A percentile compares a stretch with the other conserved stretches of the same genome.
These are phyloP conservation scores for Acleris sparsana DNA, from an alignment of 2,888 invertebrate species.

Conservation along the genomic window DNA sequence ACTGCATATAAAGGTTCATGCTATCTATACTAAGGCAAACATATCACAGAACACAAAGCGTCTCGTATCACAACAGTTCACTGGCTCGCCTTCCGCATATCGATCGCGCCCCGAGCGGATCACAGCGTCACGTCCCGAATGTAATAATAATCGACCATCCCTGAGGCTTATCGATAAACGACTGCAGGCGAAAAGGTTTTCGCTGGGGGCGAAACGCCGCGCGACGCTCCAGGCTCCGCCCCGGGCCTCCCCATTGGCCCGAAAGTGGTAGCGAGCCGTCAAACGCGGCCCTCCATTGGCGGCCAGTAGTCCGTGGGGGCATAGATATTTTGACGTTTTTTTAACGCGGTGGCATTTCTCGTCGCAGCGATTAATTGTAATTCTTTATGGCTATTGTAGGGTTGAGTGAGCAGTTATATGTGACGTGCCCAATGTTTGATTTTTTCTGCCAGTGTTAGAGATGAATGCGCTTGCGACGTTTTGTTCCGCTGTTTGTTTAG, in stretches of 20 bases:
- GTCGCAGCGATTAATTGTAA: slow-evolving; percentile 80
- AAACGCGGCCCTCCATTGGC: slow-evolving; percentile 71
- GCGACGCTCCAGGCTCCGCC: slow-evolving; percentile 79
- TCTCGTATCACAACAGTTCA: slow-evolving; percentile 58
- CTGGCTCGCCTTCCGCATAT: slow-evolving; percentile 67
- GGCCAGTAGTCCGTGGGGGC: slow-evolving; percentile 65
- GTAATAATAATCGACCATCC: slow-evolving; percentile 83
- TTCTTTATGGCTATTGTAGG: slow-evolving; percentile 80
- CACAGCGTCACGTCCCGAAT: slow-evolving; percentile 76
- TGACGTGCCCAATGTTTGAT: slow-evolving; percentile 66
- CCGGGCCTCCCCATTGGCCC: slow-evolving; percentile 75
- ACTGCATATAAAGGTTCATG: slow-evolving; percentile 82
- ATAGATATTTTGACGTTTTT: slow-evolving; percentile 80
- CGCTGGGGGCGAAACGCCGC: slow-evolving; percentile 80
- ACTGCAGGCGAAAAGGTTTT: slow-evolving; percentile 83
- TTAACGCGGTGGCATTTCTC: slow-evolving; percentile 77
- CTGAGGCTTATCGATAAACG: slow-evolving; percentile 83
- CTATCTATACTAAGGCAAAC: slow-evolving; percentile 79
- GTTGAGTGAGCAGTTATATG: slow-evolving; percentile 78
- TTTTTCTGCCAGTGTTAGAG: slow-evolving; percentile 50
- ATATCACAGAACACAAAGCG: slow-evolving; percentile 76
- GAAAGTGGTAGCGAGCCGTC: slow-evolving; percentile 66
- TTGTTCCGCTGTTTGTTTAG: slow-evolving; percentile 36
- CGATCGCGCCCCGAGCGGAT: slow-evolving; percentile 75
- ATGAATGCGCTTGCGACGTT: slow-evolving; percentile 60